Percentiles rank a stretch among this genome's conserved stretches.
Evolutionary conservation across 2,113 vertebrate species (phyloP).

Genomic region (Hyaena hyaena): DNA sequence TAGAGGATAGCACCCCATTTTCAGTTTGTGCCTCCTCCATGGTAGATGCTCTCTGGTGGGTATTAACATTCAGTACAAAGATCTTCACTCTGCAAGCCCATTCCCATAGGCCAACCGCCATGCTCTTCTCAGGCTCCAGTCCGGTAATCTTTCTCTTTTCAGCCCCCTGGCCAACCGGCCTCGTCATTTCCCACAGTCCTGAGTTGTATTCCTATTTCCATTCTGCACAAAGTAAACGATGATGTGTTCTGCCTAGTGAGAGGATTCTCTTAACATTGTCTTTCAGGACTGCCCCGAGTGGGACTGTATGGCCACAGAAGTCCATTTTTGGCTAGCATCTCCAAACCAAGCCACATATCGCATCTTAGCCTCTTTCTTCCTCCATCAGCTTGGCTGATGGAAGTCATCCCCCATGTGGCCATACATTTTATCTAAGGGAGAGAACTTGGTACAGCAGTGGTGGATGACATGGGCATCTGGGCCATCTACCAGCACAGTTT

Average conservation of each 20-base stretch:
- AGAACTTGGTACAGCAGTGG: neutral
- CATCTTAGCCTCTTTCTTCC: neutral
- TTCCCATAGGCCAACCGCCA: neutral
- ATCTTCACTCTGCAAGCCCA: neutral
- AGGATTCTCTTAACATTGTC: neutral
- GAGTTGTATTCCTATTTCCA: neutral
- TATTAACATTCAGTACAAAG: neutral
- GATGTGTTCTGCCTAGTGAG: neutral
- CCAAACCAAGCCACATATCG: neutral
- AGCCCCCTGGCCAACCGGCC: neutral
- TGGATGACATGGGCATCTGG: neutral
- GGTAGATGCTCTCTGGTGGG: neutral
- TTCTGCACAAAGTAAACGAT: neutral
- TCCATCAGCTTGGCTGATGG: neutral
- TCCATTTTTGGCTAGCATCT: neutral
- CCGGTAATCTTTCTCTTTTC: neutral
- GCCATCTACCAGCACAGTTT: neutral
- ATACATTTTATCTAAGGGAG: neutral
- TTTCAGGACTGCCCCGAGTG: neutral
- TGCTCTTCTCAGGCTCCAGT: neutral
- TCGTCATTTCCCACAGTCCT: neutral
- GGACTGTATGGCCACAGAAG: neutral
- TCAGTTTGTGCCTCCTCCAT: neutral
- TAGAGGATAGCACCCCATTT: neutral
- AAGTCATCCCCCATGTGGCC: neutral